Percentiles rank a stretch among this genome's conserved stretches.
phyloP scores from a whole-genome alignment of 2,797 vertebrate species.

The Sphaeramia orbicularis region DNA sequence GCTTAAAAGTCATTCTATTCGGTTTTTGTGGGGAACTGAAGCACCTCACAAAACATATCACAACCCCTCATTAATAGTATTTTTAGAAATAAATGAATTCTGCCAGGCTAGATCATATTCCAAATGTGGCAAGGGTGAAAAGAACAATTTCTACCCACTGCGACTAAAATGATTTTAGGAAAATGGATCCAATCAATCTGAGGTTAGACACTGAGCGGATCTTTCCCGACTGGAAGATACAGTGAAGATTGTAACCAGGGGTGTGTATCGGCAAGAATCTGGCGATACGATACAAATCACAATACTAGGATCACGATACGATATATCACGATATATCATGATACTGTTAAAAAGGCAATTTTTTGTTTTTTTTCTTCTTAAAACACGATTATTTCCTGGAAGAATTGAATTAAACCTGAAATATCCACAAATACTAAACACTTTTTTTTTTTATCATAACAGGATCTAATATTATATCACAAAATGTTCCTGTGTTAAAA shows the following conservation, averaged over 20 bases:
- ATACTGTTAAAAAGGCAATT: no score
- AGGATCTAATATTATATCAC: no score
- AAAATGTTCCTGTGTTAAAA: no score
- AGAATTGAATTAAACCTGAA: no score
- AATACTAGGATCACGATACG: no score
- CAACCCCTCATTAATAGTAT: conserved; percentile 76
- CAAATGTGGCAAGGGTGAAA: conserved; percentile 61
- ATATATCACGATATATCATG: no score
- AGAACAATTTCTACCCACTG: conserved; percentile 52
- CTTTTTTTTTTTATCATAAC: no score
- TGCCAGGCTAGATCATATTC: conserved; percentile 59
- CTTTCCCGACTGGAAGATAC: conserved; percentile 29
- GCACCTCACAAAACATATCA: conserved; percentile 57
- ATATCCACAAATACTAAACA: no score
- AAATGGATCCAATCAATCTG: conserved; percentile 52
- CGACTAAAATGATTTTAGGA: conserved; percentile 53
- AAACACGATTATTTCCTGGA: no score
- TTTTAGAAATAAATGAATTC: conserved; percentile 72
- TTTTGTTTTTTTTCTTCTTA: no score
- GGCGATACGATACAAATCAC: no score
- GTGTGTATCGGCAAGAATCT: no score
- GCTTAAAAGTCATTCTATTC: conserved; percentile 49
- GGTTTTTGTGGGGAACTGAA: conserved; percentile 55
- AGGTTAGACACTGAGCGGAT: conserved; percentile 53
- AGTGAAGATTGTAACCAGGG: conserved; percentile 23